Conservation (phyloP, 2,113 vertebrate species). For the Brachypodius melanocephalos region DNA sequence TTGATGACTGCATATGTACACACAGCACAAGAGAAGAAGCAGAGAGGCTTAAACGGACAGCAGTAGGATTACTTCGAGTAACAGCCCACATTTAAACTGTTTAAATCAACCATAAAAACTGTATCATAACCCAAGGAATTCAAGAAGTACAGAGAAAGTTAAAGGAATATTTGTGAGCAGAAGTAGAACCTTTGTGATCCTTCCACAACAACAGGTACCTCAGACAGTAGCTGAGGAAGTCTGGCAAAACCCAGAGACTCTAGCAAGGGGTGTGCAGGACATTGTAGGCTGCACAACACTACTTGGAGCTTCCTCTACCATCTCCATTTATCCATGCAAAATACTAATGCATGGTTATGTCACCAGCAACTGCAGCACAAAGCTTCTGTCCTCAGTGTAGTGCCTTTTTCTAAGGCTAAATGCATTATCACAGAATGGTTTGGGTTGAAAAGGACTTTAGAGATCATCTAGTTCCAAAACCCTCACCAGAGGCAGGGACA, state of each 20-base stretch:
- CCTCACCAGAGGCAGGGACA: background rate
- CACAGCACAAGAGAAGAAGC: background rate
- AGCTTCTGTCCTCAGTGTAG: background rate
- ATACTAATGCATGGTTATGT: rapidly evolving
- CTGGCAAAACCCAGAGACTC: background rate
- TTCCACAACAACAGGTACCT: background rate
- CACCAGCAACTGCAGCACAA: background rate
- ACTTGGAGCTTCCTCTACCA: background rate
- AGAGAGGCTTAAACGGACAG: background rate
- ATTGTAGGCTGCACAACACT: rapidly evolving
- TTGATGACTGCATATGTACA: background rate
- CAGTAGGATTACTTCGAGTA: background rate
- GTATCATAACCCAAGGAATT: background rate
- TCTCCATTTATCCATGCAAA: background rate
- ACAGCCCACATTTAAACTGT: background rate
- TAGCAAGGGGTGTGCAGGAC: background rate
- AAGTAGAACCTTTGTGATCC: background rate
- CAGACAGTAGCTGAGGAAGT: background rate
- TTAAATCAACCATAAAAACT: background rate
- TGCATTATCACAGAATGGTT: background rate
- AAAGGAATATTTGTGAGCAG: background rate
- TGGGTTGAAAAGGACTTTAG: background rate
- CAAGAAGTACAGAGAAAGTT: background rate
- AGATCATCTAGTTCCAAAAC: background rate
- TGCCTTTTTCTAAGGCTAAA: background rate